Conservation (phyloP, 2,888 invertebrate species). For the Merodon equestris region DNA sequence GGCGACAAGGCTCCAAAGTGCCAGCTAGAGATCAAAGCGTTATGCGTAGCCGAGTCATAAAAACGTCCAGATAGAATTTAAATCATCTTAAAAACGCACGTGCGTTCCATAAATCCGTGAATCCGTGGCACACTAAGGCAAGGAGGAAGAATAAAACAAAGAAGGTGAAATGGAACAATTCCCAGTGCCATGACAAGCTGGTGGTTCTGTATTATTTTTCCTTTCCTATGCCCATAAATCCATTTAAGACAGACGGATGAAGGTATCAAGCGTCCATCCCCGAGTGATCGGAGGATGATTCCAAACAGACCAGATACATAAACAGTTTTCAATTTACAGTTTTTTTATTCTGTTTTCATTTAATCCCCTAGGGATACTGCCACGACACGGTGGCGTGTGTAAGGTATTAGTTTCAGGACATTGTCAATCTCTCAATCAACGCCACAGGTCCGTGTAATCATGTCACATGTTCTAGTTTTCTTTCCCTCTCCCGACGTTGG, state of each 20-base stretch:
- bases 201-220: background rate
- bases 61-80: conserved; percentile 52
- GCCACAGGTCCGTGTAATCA: background rate
- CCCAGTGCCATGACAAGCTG: conserved; percentile 3
- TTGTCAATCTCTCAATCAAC: conserved; percentile 20
- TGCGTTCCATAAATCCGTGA: conserved; percentile 35
- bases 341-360: conserved; percentile 47
- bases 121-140: background rate
- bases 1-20: conserved; percentile 10
- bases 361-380: conserved; percentile 12
- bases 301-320: background rate
- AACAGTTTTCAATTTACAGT: conserved; percentile 51
- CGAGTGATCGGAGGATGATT: conserved; percentile 6
- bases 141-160: too few species aligned
- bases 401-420: background rate
- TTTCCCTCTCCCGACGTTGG: too few species aligned
- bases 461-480: too few species aligned
- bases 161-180: background rate
- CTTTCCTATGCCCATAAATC: conserved; percentile 36
- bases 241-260: too few species aligned
- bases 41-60: conserved; percentile 26
- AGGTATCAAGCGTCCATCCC: too few species aligned
- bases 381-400: background rate
- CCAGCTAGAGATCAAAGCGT: conserved; percentile 17
- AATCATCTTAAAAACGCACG: conserved; percentile 62